Evolutionary conservation across 1,140 invertebrate species (phyloP).

Genomic region (Adelges cooleyi): DNA sequence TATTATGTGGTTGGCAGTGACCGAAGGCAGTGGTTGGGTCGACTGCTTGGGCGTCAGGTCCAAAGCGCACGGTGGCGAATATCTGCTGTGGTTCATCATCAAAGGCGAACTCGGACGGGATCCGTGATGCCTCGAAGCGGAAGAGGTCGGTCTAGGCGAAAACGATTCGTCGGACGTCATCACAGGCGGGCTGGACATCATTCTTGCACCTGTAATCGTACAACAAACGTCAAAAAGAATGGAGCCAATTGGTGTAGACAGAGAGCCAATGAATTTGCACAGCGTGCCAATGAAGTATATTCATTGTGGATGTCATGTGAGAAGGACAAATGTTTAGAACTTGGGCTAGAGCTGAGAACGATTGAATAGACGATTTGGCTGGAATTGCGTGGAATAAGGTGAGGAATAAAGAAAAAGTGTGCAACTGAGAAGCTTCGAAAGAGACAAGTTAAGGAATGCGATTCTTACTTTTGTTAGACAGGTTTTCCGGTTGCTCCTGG

Average conservation of each 20-base stretch:
- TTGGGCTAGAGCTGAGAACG: too few species aligned
- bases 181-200: not conserved
- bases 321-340: too few species aligned
- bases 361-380: too few species aligned
- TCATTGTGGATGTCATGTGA: too few species aligned
- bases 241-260: too few species aligned
- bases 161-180: slow-evolving; percentile 38
- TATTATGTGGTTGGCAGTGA: slow-evolving; percentile 30
- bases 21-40: slow-evolving; percentile 31
- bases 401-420: too few species aligned
- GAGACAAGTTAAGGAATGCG: slow-evolving; percentile 41
- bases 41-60: slow-evolving; percentile 46
- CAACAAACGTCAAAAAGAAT: too few species aligned
- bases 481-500: slow-evolving; percentile 68
- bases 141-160: slow-evolving; percentile 39
- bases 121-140: slow-evolving; percentile 39
- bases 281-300: too few species aligned
- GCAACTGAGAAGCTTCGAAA: too few species aligned
- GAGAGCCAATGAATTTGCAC: too few species aligned
- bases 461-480: slow-evolving; percentile 57
- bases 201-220: slow-evolving; percentile 40
- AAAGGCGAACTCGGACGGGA: slow-evolving; percentile 38
- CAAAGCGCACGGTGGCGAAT: slow-evolving; percentile 45
- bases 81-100: slow-evolving; percentile 37
- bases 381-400: too few species aligned